Evolutionary conservation across 2,888 invertebrate species (phyloP).

Genomic region (Coenonympha arcania): DNA sequence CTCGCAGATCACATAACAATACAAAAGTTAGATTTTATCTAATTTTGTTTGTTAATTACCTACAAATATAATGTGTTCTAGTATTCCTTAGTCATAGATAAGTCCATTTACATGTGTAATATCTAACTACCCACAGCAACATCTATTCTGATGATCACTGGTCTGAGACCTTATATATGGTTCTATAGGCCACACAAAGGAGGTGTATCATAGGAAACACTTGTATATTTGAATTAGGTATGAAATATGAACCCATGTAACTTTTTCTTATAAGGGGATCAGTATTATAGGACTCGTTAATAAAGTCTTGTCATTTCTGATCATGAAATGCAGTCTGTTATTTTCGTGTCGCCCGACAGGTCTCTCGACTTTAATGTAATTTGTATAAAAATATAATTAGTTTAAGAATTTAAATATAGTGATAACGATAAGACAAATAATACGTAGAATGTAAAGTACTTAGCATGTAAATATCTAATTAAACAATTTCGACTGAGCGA

Average conservation of each 20-base stretch:
- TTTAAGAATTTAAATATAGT: slow-evolving; percentile 7
- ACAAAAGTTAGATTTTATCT: too few species aligned
- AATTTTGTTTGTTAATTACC: too few species aligned
- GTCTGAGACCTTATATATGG: too few species aligned
- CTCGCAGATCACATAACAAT: too few species aligned
- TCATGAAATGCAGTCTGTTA: slow-evolving; percentile 6
- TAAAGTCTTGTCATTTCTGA: neutral
- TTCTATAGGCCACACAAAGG: too few species aligned
- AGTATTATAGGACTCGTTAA: slow-evolving; percentile 1
- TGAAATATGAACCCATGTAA: too few species aligned
- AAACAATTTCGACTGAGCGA: slow-evolving; percentile 27
- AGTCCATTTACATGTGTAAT: too few species aligned
- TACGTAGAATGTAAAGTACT: slow-evolving; percentile 7
- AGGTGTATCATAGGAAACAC: neutral
- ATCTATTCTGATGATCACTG: too few species aligned
- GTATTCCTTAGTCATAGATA: too few species aligned
- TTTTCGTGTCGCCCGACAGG: neutral
- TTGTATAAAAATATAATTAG: slow-evolving; percentile 10
- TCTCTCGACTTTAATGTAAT: slow-evolving; percentile 3
- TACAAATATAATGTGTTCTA: too few species aligned
- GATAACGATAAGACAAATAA: too few species aligned
- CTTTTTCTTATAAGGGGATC: slow-evolving; percentile 1
- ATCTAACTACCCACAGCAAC: too few species aligned
- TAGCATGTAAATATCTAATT: slow-evolving; percentile 22
- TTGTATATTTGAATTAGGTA: slow-evolving; percentile 16